Evolutionary conservation across 2,888 invertebrate genomes (phyloP).

Genomic region (Temnothorax rugatulus): DNA sequence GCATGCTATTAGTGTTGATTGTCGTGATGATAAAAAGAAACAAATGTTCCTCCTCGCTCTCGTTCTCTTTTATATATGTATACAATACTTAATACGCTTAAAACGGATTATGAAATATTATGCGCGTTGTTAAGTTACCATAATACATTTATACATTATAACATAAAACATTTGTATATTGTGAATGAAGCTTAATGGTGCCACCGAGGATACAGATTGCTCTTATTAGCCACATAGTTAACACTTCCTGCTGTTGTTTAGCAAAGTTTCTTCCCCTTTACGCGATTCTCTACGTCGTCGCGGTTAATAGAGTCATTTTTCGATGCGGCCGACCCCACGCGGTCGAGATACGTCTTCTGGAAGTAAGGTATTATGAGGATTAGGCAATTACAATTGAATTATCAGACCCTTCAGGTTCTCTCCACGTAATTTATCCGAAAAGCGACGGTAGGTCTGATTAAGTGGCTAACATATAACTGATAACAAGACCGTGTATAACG

Average conservation of each 20-base stretch:
- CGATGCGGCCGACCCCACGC: conserved; percentile 73
- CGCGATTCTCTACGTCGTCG: conserved; percentile 68
- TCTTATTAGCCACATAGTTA: conserved; percentile 84
- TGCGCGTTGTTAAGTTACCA: neutral
- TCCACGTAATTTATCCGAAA: conserved; percentile 69
- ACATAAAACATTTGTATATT: conserved; percentile 9
- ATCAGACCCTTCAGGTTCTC: conserved; percentile 72
- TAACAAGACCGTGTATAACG: conserved; percentile 30
- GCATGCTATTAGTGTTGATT: neutral
- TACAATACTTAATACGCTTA: neutral
- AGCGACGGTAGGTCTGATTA: conserved; percentile 63
- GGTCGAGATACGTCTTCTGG: conserved; percentile 78
- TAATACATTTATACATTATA: neutral
- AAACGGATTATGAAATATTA: neutral
- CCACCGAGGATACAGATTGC: conserved; percentile 81
- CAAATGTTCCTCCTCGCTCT: neutral
- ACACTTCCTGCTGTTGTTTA: conserved; percentile 81
- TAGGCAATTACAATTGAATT: conserved; percentile 86
- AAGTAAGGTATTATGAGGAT: conserved; percentile 78
- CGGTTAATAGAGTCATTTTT: conserved; percentile 86
- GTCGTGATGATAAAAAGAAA: neutral
- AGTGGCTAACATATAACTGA: conserved; percentile 57
- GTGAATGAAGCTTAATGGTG: conserved; percentile 48
- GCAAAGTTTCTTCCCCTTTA: conserved; percentile 79
- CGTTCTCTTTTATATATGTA: neutral